Percentiles rank a stretch among this genome's conserved stretches.
These are phyloP conservation scores for Ptilodon capucinus DNA, from an alignment of 2,888 invertebrate species.

Conservation along the genomic window DNA sequence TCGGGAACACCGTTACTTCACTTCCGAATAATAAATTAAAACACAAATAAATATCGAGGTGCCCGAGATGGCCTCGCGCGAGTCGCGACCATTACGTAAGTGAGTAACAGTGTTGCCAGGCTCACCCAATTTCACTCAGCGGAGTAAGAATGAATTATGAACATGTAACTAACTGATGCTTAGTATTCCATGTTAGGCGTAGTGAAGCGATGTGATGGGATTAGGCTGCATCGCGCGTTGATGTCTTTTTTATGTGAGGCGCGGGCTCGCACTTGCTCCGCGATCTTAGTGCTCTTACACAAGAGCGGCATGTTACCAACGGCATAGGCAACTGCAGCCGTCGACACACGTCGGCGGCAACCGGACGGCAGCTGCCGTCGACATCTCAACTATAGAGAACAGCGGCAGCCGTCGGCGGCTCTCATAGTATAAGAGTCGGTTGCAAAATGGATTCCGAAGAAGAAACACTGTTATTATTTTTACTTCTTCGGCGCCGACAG, in stretches of 20 bases:
- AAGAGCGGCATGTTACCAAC: neutral
- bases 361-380: too few relatives aligned
- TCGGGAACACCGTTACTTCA: neutral
- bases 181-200: neutral
- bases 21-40: neutral
- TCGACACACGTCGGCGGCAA: too few relatives aligned
- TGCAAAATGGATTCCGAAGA: too few relatives aligned
- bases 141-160: neutral
- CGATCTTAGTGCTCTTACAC: too few relatives aligned
- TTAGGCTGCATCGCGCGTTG: constrained; percentile 14
- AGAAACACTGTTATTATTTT: too few relatives aligned
- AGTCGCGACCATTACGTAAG: too few relatives aligned
- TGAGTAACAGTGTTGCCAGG: neutral
- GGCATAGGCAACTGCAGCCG: neutral
- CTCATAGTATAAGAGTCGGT: too few relatives aligned
- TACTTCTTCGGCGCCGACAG: too few relatives aligned
- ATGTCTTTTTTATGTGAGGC: constrained; percentile 9
- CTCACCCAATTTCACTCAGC: neutral
- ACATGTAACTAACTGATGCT: neutral
- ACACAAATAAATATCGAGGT: neutral
- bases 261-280: neutral
- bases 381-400: too few relatives aligned
- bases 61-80: too few relatives aligned
- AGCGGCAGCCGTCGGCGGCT: too few relatives aligned
- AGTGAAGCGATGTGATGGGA: neutral